Conservation (phyloP, 2,888 invertebrate genomes). For the Aphodius sticticus region DNA sequence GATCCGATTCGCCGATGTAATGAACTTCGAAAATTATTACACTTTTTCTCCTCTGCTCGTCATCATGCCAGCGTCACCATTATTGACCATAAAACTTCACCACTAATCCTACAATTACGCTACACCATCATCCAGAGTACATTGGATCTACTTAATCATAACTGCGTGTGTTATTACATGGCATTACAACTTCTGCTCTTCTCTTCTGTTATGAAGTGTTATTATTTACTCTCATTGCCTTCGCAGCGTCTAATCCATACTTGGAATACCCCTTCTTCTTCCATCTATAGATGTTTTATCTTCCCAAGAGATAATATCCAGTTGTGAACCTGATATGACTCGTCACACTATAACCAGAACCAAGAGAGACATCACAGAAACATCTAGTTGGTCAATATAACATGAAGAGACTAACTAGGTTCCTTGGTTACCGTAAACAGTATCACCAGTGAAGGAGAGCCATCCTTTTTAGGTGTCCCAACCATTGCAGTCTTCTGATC, state of each 20-base stretch:
- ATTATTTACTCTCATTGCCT: neutral
- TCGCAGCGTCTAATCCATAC: neutral
- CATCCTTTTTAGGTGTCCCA: too few species aligned
- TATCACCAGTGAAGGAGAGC: too few species aligned
- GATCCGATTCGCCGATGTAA: neutral
- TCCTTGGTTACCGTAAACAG: too few species aligned
- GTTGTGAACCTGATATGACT: too few species aligned
- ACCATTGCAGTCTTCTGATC: too few species aligned
- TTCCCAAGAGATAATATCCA: too few species aligned
- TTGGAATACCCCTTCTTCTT: neutral
- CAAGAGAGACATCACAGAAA: too few species aligned
- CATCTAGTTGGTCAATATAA: too few species aligned
- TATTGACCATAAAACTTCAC: neutral
- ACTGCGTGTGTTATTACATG: neutral
- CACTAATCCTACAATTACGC: neutral
- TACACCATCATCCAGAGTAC: neutral
- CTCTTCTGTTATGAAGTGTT: neutral
- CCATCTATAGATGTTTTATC: too few species aligned
- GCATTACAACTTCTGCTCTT: neutral
- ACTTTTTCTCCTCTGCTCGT: neutral
- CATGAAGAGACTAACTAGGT: too few species aligned
- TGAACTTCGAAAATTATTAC: neutral
- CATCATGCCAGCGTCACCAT: too few species aligned
- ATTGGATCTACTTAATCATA: neutral
- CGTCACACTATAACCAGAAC: too few species aligned